Percentiles rank a stretch among this genome's conserved stretches.
Evolutionary conservation across 2,113 vertebrate species (phyloP).

Genomic region (Nerophis lumbriciformis): DNA sequence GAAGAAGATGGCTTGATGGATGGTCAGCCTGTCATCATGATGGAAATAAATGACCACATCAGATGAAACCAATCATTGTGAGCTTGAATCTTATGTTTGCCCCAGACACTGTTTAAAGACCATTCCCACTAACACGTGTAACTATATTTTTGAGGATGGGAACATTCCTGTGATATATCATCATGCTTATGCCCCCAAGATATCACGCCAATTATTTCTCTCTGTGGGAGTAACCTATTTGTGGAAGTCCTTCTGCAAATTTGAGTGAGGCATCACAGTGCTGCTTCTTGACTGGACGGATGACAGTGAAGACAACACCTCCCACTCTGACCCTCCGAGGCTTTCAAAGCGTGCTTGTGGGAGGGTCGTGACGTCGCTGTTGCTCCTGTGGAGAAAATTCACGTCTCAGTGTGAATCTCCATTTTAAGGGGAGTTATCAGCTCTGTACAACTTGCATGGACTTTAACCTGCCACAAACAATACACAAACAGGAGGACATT

Average conservation of each 20-base stretch:
- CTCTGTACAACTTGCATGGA: constrained; percentile 40
- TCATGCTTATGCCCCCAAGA: constrained; percentile 58
- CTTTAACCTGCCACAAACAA: constrained; percentile 11
- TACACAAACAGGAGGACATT: neutral
- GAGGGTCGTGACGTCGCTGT: constrained; percentile 42
- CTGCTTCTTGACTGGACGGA: constrained; percentile 58
- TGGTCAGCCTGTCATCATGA: neutral
- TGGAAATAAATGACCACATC: neutral
- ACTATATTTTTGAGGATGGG: constrained; percentile 56
- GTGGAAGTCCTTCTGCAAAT: constrained; percentile 50
- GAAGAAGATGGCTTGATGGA: no score
- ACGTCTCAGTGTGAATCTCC: constrained; percentile 46
- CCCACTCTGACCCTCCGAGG: constrained; percentile 43
- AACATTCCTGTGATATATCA: constrained; percentile 47
- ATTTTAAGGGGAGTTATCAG: constrained; percentile 47
- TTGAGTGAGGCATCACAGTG: constrained; percentile 45
- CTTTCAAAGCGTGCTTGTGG: constrained; percentile 33
- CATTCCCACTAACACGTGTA: constrained; percentile 36
- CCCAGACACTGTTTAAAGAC: constrained; percentile 33
- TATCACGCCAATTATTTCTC: constrained; percentile 69
- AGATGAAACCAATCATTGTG: neutral
- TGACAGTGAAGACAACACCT: constrained; percentile 45
- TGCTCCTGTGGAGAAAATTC: constrained; percentile 54
- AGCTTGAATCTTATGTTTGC: constrained; percentile 25
- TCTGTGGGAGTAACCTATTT: constrained; percentile 67